Base-by-base conservation (phyloP, 2,888 invertebrate genomes). In the Phengaris arion region DNA sequence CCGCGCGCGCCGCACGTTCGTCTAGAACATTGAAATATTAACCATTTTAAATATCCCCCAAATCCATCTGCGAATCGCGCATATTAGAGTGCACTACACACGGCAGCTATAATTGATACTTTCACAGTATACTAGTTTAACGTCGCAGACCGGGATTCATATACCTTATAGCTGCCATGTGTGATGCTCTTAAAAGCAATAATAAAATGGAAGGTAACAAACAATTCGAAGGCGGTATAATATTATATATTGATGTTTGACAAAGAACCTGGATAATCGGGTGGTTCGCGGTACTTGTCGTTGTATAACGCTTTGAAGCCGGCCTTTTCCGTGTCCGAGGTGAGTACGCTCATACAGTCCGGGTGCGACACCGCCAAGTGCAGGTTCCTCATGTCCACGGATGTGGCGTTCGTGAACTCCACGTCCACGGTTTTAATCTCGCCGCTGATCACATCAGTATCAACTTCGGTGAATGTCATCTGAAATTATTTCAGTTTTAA, bases 401-500 rank as follows among this genome's bases (percentile, higher is more conserved):
- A 94, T 12, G 97, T 97, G 52, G 95, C 94, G 83, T 97, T 97
- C 68, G 94, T 93, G 75, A 97, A 92, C 80, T 96, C 95, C 22
- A 97, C 94, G 74, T 94, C 94, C 13, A 97, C 90, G 74, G 93
- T 94, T 81, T 96, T 95, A 80, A 97, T 93, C 89, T 97, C 97
- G 6, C 97, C 97, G 82, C 96, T 95, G 74, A 97, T 89, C 85
- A 97, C 94, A 75, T 96, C 95, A 0, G 94, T 88, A 74, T 94
- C 94, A 68, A 96, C 94, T 85, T 96, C 95, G 48, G 95, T 94
- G 84, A 97, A 96, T 5, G 94, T 94, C 81, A 97, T 95, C 96
- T 97, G 84, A 3, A 80, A 78, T 52, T 52, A 12, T 10, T 10
- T 52, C 52, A 52, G 48, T 48, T 48, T 52, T 12, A 52, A 12